Evolutionary conservation across 2,797 vertebrate genomes (phyloP).

Genomic region (Lerista edwardsae): DNA sequence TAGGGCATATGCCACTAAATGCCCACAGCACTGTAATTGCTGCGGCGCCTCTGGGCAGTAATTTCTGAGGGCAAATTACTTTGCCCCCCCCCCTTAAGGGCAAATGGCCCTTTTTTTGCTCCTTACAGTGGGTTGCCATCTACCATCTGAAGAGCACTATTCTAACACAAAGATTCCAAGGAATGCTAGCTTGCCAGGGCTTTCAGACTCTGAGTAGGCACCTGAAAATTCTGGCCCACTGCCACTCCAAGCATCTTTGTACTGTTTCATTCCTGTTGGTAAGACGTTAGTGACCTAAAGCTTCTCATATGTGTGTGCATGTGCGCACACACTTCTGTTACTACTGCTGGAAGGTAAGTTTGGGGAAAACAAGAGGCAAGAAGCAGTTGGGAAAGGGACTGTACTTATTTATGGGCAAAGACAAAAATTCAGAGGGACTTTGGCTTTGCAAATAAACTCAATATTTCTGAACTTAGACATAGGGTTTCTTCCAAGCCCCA

Average conservation of each 20-base stretch:
- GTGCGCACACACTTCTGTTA: neutral
- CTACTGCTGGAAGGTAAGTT: neutral
- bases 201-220: too few species aligned
- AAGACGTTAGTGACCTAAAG: neutral
- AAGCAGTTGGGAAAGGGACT: neutral
- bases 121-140: too few species aligned
- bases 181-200: too few species aligned
- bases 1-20: too few species aligned
- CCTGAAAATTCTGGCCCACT: neutral
- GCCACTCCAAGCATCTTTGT: neutral
- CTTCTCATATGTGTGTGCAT: too few species aligned
- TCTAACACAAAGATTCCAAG: neutral
- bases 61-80: too few species aligned
- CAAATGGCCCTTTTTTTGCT: too few species aligned
- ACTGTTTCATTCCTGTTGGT: neutral
- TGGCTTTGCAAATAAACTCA: neutral
- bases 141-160: too few species aligned
- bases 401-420: neutral
- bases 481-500: constrained; percentile 11
- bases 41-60: too few species aligned
- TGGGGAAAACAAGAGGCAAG: constrained; percentile 26
- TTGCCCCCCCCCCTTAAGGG: too few species aligned
- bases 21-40: too few species aligned
- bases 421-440: neutral
- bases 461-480: neutral